Evolutionary conservation across 2,888 invertebrate genomes (phyloP), one percentile per base, ranked within the genome.

Genomic region (Caenorhabditis sp.): DNA sequence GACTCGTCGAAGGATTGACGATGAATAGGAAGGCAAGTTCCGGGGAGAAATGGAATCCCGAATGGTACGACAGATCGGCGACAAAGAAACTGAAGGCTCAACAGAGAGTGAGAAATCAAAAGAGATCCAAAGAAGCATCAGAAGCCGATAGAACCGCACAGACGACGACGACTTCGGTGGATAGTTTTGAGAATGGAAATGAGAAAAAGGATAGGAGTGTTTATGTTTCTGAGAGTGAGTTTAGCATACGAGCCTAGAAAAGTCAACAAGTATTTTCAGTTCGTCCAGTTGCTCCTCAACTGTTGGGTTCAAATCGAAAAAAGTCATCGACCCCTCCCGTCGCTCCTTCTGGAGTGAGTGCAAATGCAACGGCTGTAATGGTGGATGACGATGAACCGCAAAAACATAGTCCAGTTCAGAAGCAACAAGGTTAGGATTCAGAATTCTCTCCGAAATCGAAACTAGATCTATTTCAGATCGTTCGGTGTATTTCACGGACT

Each of bases 11-110:
- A 24, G 76, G 76, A 26, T 28, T 73, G 35, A 26, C 44, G 1
- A 24, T n/a, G 24, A 56, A 31, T 7, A 24, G 26, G 14, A 63
- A 47, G 16, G 14, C 12, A 4, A 24, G 12, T 41, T 44, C 68
- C 2, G 47, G 38, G 22, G 66, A 66, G 49, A 35, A 22, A 16
- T 68, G 76, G 59, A 44, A 10, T 31, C 59, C 76, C 16, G 76
- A 76, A 47, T 76, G 76, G 66, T 68, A 59, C 22, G 76, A 76
- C 28, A 16, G 76, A 47, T 31, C 64, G 7, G 68, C 66, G 22
- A 49, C 66, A n/a, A 68, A 35, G 35, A 49, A 59, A 26, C 12
- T 66, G 51, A 47, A 35, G 31, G 49, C 28, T n/a, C 47, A 47
- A 19, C 47, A 35, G 22, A 47, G 26, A 1, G 22, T 12, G 41